Evolutionary conservation across 2,113 vertebrate genomes (phyloP).

Genomic region (Pangasianodon gigas): DNA sequence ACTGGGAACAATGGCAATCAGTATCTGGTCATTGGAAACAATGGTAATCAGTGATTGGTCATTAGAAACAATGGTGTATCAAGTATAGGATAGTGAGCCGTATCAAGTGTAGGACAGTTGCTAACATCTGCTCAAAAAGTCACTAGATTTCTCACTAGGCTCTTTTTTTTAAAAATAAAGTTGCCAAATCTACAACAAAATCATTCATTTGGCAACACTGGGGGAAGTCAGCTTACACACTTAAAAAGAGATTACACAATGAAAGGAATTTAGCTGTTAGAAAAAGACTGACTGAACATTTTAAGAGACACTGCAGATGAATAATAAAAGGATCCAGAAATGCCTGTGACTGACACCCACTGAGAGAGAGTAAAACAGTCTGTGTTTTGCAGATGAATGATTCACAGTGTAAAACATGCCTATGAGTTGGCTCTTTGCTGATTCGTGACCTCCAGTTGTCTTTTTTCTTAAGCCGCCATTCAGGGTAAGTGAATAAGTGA

Average conservation of each 20-base stretch:
- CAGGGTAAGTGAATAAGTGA: conserved; percentile 21
- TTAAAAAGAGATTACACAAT: neutral
- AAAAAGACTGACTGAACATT: neutral
- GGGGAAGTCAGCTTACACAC: too few species aligned
- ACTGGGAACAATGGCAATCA: too few species aligned
- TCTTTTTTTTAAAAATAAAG: neutral
- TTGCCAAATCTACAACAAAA: neutral
- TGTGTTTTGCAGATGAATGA: conserved; percentile 6
- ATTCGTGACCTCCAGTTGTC: conserved; percentile 22
- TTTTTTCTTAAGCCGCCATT: neutral
- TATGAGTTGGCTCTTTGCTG: conserved; percentile 1
- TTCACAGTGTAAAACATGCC: conserved; percentile 8
- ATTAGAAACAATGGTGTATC: too few species aligned
- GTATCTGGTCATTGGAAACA: too few species aligned
- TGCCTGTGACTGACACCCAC: conserved; percentile 22
- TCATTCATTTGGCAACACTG: neutral
- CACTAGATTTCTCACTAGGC: neutral
- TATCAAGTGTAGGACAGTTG: neutral
- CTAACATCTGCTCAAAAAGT: neutral
- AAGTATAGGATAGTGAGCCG: neutral
- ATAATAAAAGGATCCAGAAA: neutral
- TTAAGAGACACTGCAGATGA: neutral
- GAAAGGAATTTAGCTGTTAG: neutral
- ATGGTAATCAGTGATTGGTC: too few species aligned
- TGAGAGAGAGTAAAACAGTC: conserved; percentile 3